phyloP scores from a whole-genome alignment of 2,113 vertebrate species.

The Zeus faber region DNA sequence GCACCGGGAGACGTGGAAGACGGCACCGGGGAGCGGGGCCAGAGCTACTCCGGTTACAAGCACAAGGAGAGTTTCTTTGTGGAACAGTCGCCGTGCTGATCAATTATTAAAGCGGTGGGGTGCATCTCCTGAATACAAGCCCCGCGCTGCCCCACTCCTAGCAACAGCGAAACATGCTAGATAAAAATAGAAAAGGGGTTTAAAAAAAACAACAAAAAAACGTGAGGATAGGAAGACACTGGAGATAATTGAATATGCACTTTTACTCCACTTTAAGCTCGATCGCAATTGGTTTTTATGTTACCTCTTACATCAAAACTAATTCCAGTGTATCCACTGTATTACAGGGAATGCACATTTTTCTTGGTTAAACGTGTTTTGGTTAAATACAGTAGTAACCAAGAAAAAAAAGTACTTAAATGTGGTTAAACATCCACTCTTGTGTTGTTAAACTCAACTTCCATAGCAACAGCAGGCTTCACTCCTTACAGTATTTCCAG shows the following conservation, averaged over 20 bases:
- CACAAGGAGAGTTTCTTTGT: slow-evolving; percentile 51
- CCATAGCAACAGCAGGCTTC: slow-evolving; percentile 39
- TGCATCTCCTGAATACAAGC: slow-evolving; percentile 58
- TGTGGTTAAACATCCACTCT: slow-evolving; percentile 19
- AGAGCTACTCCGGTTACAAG: slow-evolving; percentile 33
- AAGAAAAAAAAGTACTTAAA: too few relatives aligned
- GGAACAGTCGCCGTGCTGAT: slow-evolving; percentile 51
- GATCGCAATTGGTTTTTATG: too few relatives aligned
- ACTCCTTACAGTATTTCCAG: slow-evolving; percentile 19
- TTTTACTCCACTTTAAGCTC: too few relatives aligned
- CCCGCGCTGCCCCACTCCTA: slow-evolving; percentile 56
- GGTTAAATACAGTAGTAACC: neutral
- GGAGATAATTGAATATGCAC: too few relatives aligned
- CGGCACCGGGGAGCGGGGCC: neutral
- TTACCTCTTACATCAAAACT: too few relatives aligned
- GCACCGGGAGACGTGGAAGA: slow-evolving; percentile 14
- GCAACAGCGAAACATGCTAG: slow-evolving; percentile 62
- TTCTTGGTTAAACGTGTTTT: slow-evolving; percentile 47
- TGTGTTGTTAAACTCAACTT: too few relatives aligned
- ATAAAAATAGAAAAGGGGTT: slow-evolving; percentile 66
- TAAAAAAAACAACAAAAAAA: too few relatives aligned
- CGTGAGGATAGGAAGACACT: too few relatives aligned
- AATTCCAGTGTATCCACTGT: too few relatives aligned
- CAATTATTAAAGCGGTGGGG: slow-evolving; percentile 70
- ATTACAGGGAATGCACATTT: too few relatives aligned